phyloP scores from a whole-genome alignment of 2,113 vertebrate genomes.

The Ptyas mucosa region DNA sequence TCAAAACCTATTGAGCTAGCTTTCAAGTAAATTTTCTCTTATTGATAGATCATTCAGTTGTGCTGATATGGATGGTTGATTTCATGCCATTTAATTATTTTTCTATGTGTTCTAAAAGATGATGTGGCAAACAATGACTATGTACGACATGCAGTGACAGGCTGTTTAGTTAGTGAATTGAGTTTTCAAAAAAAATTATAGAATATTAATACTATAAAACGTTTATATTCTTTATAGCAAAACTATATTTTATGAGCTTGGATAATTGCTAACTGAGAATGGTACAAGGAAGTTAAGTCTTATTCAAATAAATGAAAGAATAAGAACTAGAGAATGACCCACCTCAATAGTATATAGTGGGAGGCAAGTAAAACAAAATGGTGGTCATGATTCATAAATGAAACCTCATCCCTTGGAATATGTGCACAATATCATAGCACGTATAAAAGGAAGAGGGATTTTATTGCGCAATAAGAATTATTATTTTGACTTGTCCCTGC shows the following conservation, averaged over 20 bases:
- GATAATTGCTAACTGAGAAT: not conserved
- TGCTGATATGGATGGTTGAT: not conserved
- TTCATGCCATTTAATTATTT: conserved; percentile 26
- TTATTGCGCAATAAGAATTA: not conserved
- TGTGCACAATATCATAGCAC: not conserved
- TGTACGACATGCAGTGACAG: not conserved
- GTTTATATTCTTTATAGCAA: not conserved
- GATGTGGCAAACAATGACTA: not conserved
- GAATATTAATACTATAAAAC: not conserved
- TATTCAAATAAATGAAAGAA: not conserved
- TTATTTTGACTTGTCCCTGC: not conserved
- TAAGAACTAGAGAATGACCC: not conserved
- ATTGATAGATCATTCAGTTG: not conserved
- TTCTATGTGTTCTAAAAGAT: not conserved
- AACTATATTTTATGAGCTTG: not conserved
- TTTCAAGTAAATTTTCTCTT: conserved; percentile 26
- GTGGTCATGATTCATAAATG: not conserved
- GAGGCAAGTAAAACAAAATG: not conserved
- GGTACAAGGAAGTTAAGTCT: not conserved
- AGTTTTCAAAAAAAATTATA: not conserved
- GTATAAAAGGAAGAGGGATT: not conserved
- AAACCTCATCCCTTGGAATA: not conserved
- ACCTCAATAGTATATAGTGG: not conserved
- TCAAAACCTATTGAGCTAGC: conserved; percentile 25
- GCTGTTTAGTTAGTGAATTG: not conserved